A percentile compares a stretch with the other conserved stretches of the same genome.
Evolutionary conservation across 2,888 invertebrate species (phyloP).

Genomic region (Eledone cirrhosa): DNA sequence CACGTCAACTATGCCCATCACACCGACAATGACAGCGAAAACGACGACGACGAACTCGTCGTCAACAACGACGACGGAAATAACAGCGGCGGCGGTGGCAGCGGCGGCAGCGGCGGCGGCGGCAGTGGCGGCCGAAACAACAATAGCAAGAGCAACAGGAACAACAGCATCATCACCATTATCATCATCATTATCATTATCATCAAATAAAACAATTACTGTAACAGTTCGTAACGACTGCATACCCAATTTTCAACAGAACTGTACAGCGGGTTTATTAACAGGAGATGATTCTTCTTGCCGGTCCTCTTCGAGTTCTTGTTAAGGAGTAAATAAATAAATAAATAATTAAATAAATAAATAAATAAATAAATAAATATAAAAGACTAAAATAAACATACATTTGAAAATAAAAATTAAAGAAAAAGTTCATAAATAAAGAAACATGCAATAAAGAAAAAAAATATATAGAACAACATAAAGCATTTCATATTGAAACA

Average conservation of each 20-base stretch:
- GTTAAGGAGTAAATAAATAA: not conserved
- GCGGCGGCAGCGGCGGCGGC: not conserved
- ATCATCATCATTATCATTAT: not conserved
- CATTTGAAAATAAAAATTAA: too few species aligned
- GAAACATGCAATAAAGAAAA: too few species aligned
- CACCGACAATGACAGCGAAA: too few species aligned
- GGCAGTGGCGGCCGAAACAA: not conserved
- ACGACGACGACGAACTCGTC: too few species aligned
- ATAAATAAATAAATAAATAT: too few species aligned
- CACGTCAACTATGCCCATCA: too few species aligned
- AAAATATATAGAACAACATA: too few species aligned
- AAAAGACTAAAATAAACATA: too few species aligned
- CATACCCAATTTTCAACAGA: not conserved
- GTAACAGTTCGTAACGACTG: not conserved
- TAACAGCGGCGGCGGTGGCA: not conserved
- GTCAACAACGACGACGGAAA: too few species aligned
- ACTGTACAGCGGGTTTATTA: not conserved
- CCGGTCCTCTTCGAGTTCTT: slow-evolving; percentile 7
- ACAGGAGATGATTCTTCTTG: not conserved
- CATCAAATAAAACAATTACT: not conserved
- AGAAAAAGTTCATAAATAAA: too few species aligned
- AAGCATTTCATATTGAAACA: too few species aligned
- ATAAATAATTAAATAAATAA: not conserved
- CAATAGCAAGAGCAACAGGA: not conserved
- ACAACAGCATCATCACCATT: not conserved